phyloP scores from a whole-genome alignment of 30 jellyfish, hydroid and myxozoan species.

The Cassiopea andromeda region DNA sequence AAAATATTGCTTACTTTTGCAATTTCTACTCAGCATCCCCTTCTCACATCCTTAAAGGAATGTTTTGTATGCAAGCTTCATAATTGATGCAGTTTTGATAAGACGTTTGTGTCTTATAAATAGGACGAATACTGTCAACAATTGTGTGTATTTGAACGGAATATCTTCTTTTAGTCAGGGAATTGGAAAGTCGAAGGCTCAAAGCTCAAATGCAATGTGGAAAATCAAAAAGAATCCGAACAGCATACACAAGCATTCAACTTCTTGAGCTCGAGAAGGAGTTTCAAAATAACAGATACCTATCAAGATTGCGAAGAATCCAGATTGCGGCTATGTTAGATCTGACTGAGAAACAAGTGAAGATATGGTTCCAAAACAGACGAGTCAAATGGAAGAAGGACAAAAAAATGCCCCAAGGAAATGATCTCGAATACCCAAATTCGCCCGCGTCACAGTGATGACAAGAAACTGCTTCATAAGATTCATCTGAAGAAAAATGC shows the following conservation, averaged over 20 bases:
- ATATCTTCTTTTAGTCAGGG: conserved; percentile 62
- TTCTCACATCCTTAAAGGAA: no score
- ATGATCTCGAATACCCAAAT: conserved; percentile 66
- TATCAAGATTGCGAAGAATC: conserved; percentile 90
- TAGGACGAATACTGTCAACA: not conserved
- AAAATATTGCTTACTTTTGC: no score
- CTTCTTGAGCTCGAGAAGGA: conserved; percentile 91
- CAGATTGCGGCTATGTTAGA: conserved; percentile 97
- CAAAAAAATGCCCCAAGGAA: conserved; percentile 66
- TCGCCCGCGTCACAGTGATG: conserved; percentile 63
- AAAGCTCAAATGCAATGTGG: conserved; percentile 73
- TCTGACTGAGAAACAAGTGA: conserved; percentile 94
- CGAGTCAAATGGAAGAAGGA: conserved; percentile 98
- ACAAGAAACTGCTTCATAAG: not conserved
- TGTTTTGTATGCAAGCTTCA: no score
- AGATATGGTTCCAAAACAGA: conserved; percentile 95
- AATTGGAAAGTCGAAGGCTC: conserved; percentile 75
- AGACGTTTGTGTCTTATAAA: no score
- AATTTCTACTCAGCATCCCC: no score
- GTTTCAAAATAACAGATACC: conserved; percentile 89
- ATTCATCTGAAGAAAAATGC: not conserved
- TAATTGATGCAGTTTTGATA: no score
- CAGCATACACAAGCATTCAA: conserved; percentile 98
- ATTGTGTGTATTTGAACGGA: not conserved
- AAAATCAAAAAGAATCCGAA: conserved; percentile 88